Evolutionary conservation across 1,140 invertebrate species (phyloP).

Genomic region (Orchesella cincta): DNA sequence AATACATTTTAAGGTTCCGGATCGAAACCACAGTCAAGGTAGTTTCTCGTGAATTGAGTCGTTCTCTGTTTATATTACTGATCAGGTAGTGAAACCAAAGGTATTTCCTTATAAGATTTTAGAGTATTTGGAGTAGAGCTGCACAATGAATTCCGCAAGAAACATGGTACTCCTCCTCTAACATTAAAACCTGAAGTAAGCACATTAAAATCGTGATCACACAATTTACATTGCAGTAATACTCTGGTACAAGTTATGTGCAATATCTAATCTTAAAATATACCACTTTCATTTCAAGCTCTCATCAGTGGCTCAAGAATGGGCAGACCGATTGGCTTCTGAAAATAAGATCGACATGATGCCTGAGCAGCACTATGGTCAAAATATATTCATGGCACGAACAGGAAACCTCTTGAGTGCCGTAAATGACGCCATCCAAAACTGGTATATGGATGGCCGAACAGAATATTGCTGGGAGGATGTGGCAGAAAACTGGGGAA

Average conservation of each 20-base stretch:
- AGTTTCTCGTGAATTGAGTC: too few relatives aligned
- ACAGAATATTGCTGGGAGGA: constrained; percentile 18
- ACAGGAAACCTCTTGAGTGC: constrained; percentile 1
- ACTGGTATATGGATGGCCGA: constrained; percentile 12
- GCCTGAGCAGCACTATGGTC: not conserved
- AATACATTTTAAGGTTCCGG: too few relatives aligned
- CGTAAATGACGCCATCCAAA: constrained; percentile 25
- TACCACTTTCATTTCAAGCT: not conserved
- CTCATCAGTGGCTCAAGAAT: not conserved
- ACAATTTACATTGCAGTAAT: too few relatives aligned
- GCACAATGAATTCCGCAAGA: constrained; percentile 30
- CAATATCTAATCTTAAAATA: too few relatives aligned
- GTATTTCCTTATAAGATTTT: constrained; percentile 26
- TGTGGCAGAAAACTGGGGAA: constrained; percentile 21
- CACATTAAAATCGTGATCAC: too few relatives aligned
- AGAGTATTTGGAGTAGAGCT: constrained; percentile 4
- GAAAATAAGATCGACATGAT: not conserved
- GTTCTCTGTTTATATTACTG: too few relatives aligned
- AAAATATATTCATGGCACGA: not conserved
- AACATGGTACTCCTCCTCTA: constrained; percentile 30
- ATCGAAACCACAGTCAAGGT: too few relatives aligned
- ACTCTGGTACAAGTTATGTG: too few relatives aligned
- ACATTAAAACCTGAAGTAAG: not conserved
- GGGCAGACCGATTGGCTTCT: not conserved
- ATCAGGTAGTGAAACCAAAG: not conserved